A percentile compares a stretch with the other conserved stretches of the same genome.
These are phyloP conservation scores for Pseudopipra pipra DNA, from an alignment of 2,113 vertebrate species.

Conservation along the genomic window DNA sequence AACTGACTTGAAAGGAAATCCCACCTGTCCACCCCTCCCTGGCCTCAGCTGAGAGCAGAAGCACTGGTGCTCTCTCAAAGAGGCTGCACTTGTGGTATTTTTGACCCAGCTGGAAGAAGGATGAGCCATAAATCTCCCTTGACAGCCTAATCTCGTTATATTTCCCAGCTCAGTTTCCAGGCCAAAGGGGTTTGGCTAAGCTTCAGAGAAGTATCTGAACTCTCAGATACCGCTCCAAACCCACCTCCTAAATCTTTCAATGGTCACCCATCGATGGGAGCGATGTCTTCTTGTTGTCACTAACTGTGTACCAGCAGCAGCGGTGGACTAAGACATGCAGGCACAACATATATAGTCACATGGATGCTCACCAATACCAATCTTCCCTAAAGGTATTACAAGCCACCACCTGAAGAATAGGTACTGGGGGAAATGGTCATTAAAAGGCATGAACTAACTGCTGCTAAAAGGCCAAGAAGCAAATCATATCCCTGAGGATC, in stretches of 20 bases:
- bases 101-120: conserved; percentile 53
- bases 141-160: conserved; percentile 50
- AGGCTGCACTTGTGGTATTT: conserved; percentile 4
- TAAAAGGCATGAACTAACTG: background rate
- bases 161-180: conserved; percentile 38
- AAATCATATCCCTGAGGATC: background rate
- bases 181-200: conserved; percentile 55
- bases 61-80: background rate
- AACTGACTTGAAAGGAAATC: background rate
- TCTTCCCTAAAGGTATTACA: background rate
- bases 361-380: background rate
- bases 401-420: background rate
- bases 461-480: background rate
- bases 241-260: conserved; percentile 8
- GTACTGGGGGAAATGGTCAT: background rate
- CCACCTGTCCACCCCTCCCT: conserved; percentile 1
- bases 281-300: background rate
- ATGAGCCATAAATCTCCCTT: conserved; percentile 38
- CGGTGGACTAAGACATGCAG: background rate
- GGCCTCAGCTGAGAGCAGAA: background rate
- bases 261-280: background rate
- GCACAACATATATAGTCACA: background rate
- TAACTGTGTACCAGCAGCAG: background rate
- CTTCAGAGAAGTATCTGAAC: conserved; percentile 58
- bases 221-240: conserved; percentile 46